phyloP scores from a whole-genome alignment of 2,113 vertebrate species.

The Ophiodon elongatus region DNA sequence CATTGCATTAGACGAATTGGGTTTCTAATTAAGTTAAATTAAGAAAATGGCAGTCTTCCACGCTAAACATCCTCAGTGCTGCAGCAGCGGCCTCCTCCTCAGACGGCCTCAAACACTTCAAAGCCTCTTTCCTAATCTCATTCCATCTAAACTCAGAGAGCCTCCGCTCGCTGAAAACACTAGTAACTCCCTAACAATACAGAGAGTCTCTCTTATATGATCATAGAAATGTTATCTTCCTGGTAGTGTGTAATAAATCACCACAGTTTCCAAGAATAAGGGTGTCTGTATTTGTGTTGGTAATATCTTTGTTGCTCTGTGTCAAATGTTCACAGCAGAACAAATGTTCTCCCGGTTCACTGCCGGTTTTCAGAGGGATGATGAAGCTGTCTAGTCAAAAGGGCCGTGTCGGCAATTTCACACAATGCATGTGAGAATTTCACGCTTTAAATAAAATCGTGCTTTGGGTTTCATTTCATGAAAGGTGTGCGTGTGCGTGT shows the following conservation, averaged over 20 bases:
- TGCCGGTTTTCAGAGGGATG: slow-evolving; percentile 24
- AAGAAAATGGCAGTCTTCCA: slow-evolving; percentile 46
- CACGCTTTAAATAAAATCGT: slow-evolving; percentile 33
- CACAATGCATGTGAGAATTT: slow-evolving; percentile 56
- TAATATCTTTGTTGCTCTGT: slow-evolving; percentile 22
- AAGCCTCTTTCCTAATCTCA: slow-evolving; percentile 62
- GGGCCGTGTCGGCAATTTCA: slow-evolving; percentile 66
- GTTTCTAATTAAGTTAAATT: slow-evolving; percentile 46
- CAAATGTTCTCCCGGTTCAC: slow-evolving; percentile 46
- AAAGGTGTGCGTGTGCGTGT: not conserved
- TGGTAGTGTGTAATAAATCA: slow-evolving; percentile 26
- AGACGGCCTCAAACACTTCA: slow-evolving; percentile 61
- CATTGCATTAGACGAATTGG: slow-evolving; percentile 37
- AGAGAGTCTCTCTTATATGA: not conserved
- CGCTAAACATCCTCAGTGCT: slow-evolving; percentile 27
- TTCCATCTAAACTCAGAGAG: slow-evolving; percentile 49
- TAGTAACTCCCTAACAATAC: not conserved
- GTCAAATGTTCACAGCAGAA: slow-evolving; percentile 21
- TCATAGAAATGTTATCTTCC: not conserved
- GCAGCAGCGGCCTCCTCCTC: slow-evolving; percentile 20
- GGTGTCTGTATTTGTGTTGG: slow-evolving; percentile 17
- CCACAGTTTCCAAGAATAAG: slow-evolving; percentile 28
- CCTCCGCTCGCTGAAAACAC: not conserved
- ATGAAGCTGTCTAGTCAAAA: slow-evolving; percentile 59
- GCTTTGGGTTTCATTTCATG: slow-evolving; percentile 40